Base-by-base conservation (phyloP, 2,888 invertebrate species). In the Exephanes ischioxanthus region DNA sequence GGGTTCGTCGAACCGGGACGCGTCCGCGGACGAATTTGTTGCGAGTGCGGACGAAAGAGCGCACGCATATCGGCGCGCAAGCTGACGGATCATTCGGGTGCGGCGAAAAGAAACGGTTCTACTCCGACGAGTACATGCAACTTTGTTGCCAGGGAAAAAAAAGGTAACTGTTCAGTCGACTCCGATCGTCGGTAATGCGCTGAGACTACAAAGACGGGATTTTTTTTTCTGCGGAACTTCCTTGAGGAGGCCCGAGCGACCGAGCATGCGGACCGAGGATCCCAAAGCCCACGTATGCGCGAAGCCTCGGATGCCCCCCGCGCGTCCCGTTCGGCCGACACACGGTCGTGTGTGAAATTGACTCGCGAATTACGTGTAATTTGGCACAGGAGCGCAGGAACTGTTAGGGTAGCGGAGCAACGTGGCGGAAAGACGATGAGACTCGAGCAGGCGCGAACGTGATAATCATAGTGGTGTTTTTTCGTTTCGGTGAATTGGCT, bases 361-460 rank as follows among this genome's bases (percentile, higher is more conserved):
- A 91, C 91, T 91, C 89, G 90, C 89, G 91, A 91, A 91, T 91
- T 92, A 91, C 90, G 91, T 89, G 90, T 90, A 92, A 92, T 92
- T 91, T 91, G 91, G 91, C 91, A 91, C 89, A 90, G 87, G 75
- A 85, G 76, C 66, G 66, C 66, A 75, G 75, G 67, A 61, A 78
- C 63, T 82, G 78, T 30, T 82, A 68, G 82, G 79, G 82, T 80
- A 71, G 67, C 3, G 51, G 67, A 58, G 58, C 61, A 58, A 37
- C 61, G 58, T 71, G 58, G 55, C 26, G 51, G 45, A 83, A 48
- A 70, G 72, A 80, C 41, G 16, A 48, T 16, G 45, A 14, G 45
- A 4, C 45, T 48, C 45, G 16, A 16, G 45, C 4, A 58, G 58
- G 58, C 58, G 22, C 22, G 58, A 26, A 58, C 22, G 26, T 1